Percentiles rank a stretch among this genome's conserved stretches.
These are phyloP conservation scores for Agapostemon virescens DNA, from an alignment of 2,888 invertebrate species.

Conservation along the genomic window DNA sequence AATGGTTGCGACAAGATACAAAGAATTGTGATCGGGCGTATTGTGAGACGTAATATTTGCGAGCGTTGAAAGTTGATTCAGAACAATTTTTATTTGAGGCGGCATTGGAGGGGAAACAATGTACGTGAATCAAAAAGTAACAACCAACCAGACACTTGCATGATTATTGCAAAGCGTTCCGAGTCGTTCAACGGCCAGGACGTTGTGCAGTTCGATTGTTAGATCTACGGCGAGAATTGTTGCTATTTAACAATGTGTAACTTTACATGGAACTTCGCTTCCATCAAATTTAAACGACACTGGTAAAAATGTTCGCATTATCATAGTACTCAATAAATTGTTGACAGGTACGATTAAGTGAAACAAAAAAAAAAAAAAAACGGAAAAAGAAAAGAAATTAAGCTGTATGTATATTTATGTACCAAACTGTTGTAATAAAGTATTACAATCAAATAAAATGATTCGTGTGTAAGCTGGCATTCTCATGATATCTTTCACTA, in stretches of 20 bases:
- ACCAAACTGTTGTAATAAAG: conserved; percentile 79
- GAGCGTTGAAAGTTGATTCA: conserved; percentile 24
- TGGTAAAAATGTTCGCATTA: conserved; percentile 48
- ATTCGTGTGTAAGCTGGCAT: conserved; percentile 2
- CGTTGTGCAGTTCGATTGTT: conserved; percentile 1
- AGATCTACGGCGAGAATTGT: conserved; percentile 48
- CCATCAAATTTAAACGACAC: conserved; percentile 26
- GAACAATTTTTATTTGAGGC: conserved; percentile 4
- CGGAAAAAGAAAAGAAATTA: no score
- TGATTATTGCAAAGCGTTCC: not conserved
- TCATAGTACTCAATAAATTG: conserved; percentile 55
- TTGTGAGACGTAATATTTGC: conserved; percentile 13
- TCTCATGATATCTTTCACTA: not conserved
- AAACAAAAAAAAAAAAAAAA: no score
- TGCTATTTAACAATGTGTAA: conserved; percentile 48
- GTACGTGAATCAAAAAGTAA: conserved; percentile 25
- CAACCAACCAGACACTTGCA: conserved; percentile 54
- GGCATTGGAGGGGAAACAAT: conserved; percentile 13
- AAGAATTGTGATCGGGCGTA: conserved; percentile 37
- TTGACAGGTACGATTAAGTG: conserved; percentile 65
- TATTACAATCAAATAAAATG: conserved; percentile 75
- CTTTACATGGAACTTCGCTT: conserved; percentile 8
- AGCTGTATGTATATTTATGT: conserved; percentile 79
- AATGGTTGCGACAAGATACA: conserved; percentile 46
- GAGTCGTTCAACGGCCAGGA: not conserved